Base-by-base conservation (phyloP, 2,888 invertebrate genomes). In the Troides oblongomaculatus region DNA sequence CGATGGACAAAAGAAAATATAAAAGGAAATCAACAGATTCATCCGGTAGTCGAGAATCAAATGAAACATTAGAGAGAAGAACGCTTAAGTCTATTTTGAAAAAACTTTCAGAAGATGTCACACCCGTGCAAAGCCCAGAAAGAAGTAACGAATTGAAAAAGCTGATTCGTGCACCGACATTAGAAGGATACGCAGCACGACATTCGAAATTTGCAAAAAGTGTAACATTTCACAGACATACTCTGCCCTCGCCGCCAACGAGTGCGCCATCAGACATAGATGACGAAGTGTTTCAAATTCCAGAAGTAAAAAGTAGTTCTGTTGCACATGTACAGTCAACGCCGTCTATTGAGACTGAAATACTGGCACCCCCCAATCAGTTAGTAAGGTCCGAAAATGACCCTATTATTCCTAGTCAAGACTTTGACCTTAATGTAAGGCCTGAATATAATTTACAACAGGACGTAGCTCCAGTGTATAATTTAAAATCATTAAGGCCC, bases 191-290 rank as follows among this genome's bases (percentile, higher is more conserved):
- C 88, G 97, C 97, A 71, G 97, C 97, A 66, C 93, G 97, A 81
- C 97, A 97, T 89, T 96, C 96, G 74, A 97, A 97, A 87, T 95
- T 97, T 84, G 94, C 96, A 66, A 97, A 97, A 93, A 97, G 97
- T 88, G 97, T 97, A 74, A 97, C 97, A 72, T 97, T 97, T 91
- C 96, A 97, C 88, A 93, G 96, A 72, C 96, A 97, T 84, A 97
- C 97, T 68, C 93, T 97, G 82, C 96, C 96, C 76, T 97, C 97
- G 79, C 97, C 97, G 72, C 96, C 97, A 72, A 83, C 88, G 72
- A 94, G 94, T 81, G 92, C 85, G 0, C 85, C 88, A 4, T 80
- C 83, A 12, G 90, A 91, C 75, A 77, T 79, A 18, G 82, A 81
- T 75, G 79, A 78, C 68, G 86, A 86, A 57, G 83, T 89, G 56